These are phyloP conservation scores for Crambe crambe DNA, from an alignment of 37 sponge, comb jelly and placozoan genomes.

Conservation along the genomic window DNA sequence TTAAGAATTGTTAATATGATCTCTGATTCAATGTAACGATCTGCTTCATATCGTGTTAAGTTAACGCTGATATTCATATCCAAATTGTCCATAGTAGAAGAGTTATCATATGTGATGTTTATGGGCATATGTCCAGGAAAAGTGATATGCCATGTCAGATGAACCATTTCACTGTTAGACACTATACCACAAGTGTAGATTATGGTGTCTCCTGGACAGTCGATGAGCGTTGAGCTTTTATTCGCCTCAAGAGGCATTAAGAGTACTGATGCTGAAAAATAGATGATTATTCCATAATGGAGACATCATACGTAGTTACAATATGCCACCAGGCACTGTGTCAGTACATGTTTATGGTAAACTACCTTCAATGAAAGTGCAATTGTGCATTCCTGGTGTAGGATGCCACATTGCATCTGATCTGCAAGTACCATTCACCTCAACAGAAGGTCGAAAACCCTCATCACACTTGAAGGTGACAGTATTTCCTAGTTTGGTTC, in stretches of 20 bases:
- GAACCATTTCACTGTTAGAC: neutral
- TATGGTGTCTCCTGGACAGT: neutral
- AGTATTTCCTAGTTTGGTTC: neutral
- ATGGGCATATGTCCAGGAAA: neutral
- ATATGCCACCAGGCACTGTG: too few species aligned
- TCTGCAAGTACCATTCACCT: too few species aligned
- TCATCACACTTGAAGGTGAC: neutral
- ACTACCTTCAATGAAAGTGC: neutral
- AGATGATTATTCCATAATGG: neutral
- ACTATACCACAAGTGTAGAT: neutral
- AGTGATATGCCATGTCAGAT: neutral
- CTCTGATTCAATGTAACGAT: neutral
- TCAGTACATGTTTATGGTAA: too few species aligned
- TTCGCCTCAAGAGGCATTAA: neutral
- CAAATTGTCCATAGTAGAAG: neutral
- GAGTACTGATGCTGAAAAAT: neutral
- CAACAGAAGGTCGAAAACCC: neutral
- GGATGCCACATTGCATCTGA: neutral
- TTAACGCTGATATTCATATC: neutral
- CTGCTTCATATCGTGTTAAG: neutral
- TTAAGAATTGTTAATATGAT: neutral
- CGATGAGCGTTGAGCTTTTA: neutral
- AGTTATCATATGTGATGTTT: neutral
- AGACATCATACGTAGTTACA: too few species aligned
- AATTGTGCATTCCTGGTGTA: neutral